Conservation (phyloP, 2,797 vertebrate species). For the Mormyrus proboscirostris region DNA sequence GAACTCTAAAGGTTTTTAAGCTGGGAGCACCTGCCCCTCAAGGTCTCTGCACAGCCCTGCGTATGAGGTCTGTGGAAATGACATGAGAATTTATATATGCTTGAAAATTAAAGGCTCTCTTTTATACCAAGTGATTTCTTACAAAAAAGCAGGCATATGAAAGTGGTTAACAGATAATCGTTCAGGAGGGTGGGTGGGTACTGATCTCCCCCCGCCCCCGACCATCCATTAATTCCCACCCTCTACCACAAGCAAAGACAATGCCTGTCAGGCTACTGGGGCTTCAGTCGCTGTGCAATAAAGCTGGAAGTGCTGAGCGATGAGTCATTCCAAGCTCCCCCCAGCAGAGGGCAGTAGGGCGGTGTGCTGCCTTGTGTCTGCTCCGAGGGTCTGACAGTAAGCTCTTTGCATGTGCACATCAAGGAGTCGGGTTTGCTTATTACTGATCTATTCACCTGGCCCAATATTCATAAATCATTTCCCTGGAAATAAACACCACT, state of each 20-base stretch:
- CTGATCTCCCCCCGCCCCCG: neutral
- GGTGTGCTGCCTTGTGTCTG: conserved; percentile 41
- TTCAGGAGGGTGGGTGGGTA: neutral
- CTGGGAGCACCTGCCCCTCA: neutral
- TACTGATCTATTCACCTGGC: neutral
- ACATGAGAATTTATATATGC: neutral
- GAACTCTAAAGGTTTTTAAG: neutral
- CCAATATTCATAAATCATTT: neutral
- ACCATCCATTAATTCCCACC: neutral
- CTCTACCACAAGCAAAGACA: neutral
- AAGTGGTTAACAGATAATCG: neutral
- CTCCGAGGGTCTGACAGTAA: neutral
- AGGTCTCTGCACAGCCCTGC: neutral
- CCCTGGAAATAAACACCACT: neutral
- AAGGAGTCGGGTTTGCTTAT: neutral
- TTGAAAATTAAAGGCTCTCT: neutral
- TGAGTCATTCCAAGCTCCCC: conserved; percentile 54
- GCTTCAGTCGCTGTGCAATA: conserved; percentile 50
- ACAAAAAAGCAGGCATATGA: neutral
- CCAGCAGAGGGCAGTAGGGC: conserved; percentile 35
- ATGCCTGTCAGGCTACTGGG: conserved; percentile 37
- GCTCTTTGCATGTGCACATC: neutral
- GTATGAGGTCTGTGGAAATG: neutral
- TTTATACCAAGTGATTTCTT: neutral
- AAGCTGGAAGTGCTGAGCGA: conserved; percentile 38